Conservation (phyloP, 2,113 vertebrate genomes). For the Nesoenas mayeri region DNA sequence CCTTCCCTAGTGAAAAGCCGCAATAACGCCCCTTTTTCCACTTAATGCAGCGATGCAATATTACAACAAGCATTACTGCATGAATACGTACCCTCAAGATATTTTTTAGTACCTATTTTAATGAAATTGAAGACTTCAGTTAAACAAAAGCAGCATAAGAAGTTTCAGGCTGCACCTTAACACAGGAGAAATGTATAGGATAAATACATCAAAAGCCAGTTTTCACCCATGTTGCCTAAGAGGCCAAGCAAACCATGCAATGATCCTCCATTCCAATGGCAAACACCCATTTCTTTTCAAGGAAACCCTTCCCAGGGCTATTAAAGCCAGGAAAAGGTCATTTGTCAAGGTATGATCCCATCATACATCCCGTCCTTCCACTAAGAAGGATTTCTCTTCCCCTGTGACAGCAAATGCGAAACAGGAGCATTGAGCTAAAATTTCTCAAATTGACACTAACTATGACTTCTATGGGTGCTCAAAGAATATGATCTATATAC, state of each 20-base stretch:
- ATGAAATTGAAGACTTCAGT: not conserved
- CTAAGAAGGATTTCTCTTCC: conserved; percentile 61
- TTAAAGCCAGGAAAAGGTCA: not conserved
- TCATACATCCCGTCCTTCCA: conserved; percentile 47
- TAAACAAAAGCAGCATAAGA: not conserved
- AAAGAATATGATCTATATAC: conserved; percentile 60
- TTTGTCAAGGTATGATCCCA: conserved; percentile 52
- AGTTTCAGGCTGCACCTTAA: not conserved
- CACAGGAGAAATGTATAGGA: fast-evolving
- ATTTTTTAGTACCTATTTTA: not conserved
- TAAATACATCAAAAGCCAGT: not conserved
- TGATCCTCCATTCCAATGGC: not conserved
- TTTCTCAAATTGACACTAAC: conserved; percentile 72
- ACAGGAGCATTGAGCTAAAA: conserved; percentile 55
- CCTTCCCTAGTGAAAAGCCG: not conserved
- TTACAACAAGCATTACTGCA: not conserved
- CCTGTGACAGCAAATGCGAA: conserved; percentile 44
- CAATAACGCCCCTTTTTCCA: not conserved
- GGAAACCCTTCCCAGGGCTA: not conserved
- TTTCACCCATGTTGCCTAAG: not conserved
- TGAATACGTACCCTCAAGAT: not conserved
- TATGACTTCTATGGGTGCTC: conserved; percentile 63
- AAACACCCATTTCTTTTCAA: not conserved
- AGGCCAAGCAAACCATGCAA: not conserved
- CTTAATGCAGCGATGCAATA: not conserved